phyloP scores from a whole-genome alignment of 1,140 invertebrate species.

The Parapsyche elsis region DNA sequence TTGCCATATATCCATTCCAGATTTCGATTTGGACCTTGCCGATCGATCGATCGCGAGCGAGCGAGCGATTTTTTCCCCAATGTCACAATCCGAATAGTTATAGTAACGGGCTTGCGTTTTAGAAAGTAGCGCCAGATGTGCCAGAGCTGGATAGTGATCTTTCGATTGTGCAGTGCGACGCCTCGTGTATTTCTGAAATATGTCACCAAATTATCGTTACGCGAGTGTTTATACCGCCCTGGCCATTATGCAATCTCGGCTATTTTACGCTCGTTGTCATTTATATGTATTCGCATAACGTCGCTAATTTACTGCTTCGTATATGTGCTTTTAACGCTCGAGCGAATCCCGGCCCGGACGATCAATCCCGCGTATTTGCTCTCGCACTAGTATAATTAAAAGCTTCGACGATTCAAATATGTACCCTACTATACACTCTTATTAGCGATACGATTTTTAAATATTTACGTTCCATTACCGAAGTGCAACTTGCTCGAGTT shows the following conservation, averaged over 20 bases:
- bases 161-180: background rate
- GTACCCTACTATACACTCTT: background rate
- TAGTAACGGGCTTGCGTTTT: no score
- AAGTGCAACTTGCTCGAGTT: slow-evolving; percentile 14
- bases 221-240: background rate
- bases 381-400: no score
- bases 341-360: no score
- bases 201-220: background rate
- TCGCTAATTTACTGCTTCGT: background rate
- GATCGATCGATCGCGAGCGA: no score
- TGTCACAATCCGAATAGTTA: no score
- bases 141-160: no score
- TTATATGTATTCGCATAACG: slow-evolving; percentile 13
- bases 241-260: slow-evolving; percentile 9
- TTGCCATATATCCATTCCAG: background rate
- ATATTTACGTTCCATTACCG: background rate
- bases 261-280: slow-evolving; percentile 30
- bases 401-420: no score
- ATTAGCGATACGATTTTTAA: slow-evolving; percentile 1
- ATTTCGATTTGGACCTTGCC: background rate
- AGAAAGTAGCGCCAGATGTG: no score
- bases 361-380: no score
- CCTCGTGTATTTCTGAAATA: background rate
- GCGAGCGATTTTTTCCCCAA: no score
- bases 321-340: background rate